These are phyloP conservation scores for Axinella damicornis DNA, from an alignment of 37 sponge, comb jelly and placozoan species.

Conservation along the genomic window DNA sequence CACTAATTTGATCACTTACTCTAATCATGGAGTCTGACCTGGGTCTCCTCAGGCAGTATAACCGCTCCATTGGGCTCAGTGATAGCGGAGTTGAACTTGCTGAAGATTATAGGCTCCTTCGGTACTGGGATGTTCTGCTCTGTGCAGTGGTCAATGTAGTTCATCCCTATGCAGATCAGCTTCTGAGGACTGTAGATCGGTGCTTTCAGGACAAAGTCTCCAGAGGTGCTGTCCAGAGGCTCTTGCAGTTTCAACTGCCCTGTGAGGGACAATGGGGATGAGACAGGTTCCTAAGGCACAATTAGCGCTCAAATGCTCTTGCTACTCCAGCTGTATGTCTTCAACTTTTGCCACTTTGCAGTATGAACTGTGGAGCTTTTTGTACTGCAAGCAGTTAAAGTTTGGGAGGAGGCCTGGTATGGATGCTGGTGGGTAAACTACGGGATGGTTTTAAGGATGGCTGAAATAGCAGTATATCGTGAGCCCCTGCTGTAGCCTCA, in stretches of 20 bases:
- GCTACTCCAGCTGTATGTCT: too few relatives aligned
- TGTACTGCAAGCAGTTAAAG: too few relatives aligned
- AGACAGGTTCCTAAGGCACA: too few relatives aligned
- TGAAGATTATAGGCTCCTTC: conserved; percentile 85
- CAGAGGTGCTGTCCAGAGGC: conserved; percentile 27
- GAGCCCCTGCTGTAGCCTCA: too few relatives aligned
- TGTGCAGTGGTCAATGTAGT: conserved; percentile 89
- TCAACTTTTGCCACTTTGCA: too few relatives aligned
- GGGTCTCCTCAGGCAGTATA: conserved; percentile 40
- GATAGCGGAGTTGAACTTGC: conserved; percentile 88
- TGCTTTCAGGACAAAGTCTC: conserved; percentile 54
- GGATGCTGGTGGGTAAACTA: too few relatives aligned
- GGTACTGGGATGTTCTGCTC: conserved; percentile 92
- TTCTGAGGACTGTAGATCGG: conserved; percentile 85
- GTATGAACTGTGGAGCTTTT: too few relatives aligned
- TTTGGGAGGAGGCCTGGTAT: too few relatives aligned
- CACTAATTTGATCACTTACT: too few relatives aligned
- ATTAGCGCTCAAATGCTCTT: too few relatives aligned
- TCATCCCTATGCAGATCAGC: conserved; percentile 88
- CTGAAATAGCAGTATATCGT: too few relatives aligned
- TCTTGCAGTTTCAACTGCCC: conserved; percentile 51
- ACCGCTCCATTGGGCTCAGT: conserved; percentile 84
- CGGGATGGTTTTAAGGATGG: too few relatives aligned
- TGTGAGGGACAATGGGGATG: not conserved
- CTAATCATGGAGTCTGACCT: conserved; percentile 53